A percentile compares a stretch with the other conserved stretches of the same genome.
These are phyloP conservation scores for Anguilla pacifica DNA, from an alignment of 2,797 vertebrate genomes.

Conservation along the genomic window DNA sequence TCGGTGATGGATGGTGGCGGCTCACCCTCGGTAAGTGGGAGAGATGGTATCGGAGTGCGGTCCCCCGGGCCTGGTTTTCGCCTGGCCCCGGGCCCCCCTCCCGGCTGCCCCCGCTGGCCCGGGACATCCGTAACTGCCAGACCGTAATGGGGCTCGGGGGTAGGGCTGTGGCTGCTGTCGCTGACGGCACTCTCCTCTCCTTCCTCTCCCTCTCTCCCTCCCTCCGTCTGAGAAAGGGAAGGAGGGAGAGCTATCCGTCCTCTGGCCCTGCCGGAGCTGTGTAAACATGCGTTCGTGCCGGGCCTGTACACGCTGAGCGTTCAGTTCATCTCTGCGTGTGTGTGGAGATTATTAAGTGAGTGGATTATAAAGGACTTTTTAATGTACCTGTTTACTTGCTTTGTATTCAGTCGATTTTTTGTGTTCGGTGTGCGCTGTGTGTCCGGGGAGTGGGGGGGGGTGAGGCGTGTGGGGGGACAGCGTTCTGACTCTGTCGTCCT, in stretches of 20 bases:
- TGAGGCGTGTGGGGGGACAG: not conserved
- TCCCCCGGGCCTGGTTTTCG: slow-evolving; percentile 31
- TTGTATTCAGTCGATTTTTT: not conserved
- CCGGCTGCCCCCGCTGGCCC: slow-evolving; percentile 36
- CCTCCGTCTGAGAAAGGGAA: not conserved
- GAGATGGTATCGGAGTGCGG: slow-evolving; percentile 49
- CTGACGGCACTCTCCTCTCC: slow-evolving; percentile 25
- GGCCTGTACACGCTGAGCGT: not conserved
- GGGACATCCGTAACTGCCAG: slow-evolving; percentile 58
- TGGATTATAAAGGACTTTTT: not conserved
- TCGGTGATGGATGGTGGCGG: slow-evolving; percentile 53
- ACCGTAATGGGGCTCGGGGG: slow-evolving; percentile 49
- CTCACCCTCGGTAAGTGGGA: slow-evolving; percentile 37
- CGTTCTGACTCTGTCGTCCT: slow-evolving; percentile 21
- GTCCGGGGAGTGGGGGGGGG: not conserved
- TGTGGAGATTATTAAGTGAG: not conserved
- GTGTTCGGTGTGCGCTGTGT: not conserved
- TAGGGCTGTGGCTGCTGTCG: slow-evolving; percentile 45
- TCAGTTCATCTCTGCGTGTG: not conserved
- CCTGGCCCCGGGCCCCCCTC: slow-evolving; percentile 24
- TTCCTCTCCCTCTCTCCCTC: slow-evolving; percentile 2
- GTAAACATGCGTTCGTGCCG: not conserved
- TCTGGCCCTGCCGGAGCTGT: not conserved
- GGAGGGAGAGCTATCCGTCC: not conserved
- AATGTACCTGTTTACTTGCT: not conserved